A percentile compares a stretch with the other conserved stretches of the same genome.
These are phyloP conservation scores for Homarus americanus DNA, from an alignment of 1,140 invertebrate genomes.

Conservation along the genomic window DNA sequence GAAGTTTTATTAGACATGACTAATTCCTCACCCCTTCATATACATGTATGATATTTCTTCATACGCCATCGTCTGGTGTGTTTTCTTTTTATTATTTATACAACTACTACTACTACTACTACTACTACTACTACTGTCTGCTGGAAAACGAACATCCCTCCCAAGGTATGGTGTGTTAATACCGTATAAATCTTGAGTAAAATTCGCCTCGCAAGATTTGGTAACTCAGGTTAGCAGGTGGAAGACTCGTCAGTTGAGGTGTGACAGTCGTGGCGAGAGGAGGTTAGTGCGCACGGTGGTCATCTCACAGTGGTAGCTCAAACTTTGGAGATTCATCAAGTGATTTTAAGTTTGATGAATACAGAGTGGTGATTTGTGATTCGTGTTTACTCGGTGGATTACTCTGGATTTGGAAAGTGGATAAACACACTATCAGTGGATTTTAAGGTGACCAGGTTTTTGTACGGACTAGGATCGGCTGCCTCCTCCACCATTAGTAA, in stretches of 20 bases:
- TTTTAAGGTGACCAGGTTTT: slow-evolving; percentile 21
- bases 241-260: background rate
- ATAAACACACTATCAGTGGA: background rate
- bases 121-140: too few relatives aligned
- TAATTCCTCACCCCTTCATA: too few relatives aligned
- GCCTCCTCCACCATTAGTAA: background rate
- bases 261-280: slow-evolving; percentile 3
- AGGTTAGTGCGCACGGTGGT: background rate
- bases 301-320: background rate
- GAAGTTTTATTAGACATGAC: too few relatives aligned
- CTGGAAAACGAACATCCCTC: too few relatives aligned
- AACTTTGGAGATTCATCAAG: background rate
- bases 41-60: too few relatives aligned
- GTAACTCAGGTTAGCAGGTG: background rate
- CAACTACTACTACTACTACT: too few relatives aligned
- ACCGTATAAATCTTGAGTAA: too few relatives aligned
- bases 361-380: background rate
- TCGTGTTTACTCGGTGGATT: background rate
- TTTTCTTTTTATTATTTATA: too few relatives aligned
- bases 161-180: too few relatives aligned
- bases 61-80: too few relatives aligned
- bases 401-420: background rate
- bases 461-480: background rate
- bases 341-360: background rate
- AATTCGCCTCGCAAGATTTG: background rate